A percentile compares a stretch with the other conserved stretches of the same genome.
Evolutionary conservation across 2,113 vertebrate genomes (phyloP).

Genomic region (Odocoileus virginianus): DNA sequence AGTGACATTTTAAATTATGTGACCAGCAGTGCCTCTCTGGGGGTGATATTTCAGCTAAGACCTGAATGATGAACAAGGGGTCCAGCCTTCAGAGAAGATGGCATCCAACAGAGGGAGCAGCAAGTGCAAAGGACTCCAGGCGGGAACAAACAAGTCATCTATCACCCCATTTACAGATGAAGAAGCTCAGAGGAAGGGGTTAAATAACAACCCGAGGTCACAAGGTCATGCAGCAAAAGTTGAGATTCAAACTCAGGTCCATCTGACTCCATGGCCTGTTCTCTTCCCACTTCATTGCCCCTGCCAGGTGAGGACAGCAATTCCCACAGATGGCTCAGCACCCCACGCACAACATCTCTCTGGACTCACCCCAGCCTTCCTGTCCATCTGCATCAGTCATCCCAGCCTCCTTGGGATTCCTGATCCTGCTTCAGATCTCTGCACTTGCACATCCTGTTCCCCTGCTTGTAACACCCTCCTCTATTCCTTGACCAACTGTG

Average conservation of each 20-base stretch:
- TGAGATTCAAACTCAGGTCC: not conserved
- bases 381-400: not conserved
- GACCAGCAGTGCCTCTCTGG: not conserved
- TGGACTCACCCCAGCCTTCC: not conserved
- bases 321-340: not conserved
- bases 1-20: not conserved
- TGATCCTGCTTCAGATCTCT: not conserved
- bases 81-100: not conserved
- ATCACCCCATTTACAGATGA: not conserved
- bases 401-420: not conserved
- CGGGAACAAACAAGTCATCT: accelerated
- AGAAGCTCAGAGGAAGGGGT: not conserved
- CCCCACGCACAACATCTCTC: accelerated
- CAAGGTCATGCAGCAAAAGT: not conserved
- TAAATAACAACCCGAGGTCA: not conserved
- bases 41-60: not conserved
- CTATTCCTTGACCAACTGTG: not conserved
- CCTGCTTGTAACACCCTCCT: not conserved
- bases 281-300: not conserved
- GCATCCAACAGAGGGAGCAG: not conserved
- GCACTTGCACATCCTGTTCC: accelerated
- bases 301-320: not conserved
- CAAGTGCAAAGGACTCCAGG: not conserved
- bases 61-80: not conserved
- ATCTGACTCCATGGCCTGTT: not conserved